phyloP scores from a whole-genome alignment of 2,888 invertebrate species.

The Apodemia hepburni region DNA sequence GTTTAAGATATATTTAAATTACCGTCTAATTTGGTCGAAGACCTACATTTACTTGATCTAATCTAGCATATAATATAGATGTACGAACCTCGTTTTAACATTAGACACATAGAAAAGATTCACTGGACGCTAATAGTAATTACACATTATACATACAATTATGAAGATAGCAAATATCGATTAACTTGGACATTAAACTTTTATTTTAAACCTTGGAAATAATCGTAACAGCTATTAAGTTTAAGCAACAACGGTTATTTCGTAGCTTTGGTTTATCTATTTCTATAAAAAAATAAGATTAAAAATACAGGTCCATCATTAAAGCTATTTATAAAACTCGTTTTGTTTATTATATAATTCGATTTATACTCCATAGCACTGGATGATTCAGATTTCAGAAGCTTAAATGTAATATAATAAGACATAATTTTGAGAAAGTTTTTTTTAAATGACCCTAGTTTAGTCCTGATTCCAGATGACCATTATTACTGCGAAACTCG shows the following conservation, averaged over 20 bases:
- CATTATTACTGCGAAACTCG: too few relatives aligned
- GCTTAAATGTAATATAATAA: too few relatives aligned
- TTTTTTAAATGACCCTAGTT: too few relatives aligned
- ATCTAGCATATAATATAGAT: constrained; percentile 51
- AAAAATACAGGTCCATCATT: too few relatives aligned
- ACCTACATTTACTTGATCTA: constrained; percentile 62
- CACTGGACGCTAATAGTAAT: constrained; percentile 54
- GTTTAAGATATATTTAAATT: constrained; percentile 58
- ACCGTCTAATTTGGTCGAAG: constrained; percentile 71
- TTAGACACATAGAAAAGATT: constrained; percentile 42
- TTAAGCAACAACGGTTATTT: background rate
- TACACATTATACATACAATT: constrained; percentile 41
- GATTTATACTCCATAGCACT: too few relatives aligned
- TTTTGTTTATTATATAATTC: too few relatives aligned
- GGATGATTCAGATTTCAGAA: too few relatives aligned
- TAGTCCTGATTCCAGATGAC: too few relatives aligned
- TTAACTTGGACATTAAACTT: constrained; percentile 64
- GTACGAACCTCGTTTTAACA: constrained; percentile 25
- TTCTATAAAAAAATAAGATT: too few relatives aligned
- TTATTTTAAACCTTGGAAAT: constrained; percentile 35
- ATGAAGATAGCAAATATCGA: constrained; percentile 59
- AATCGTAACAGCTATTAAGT: constrained; percentile 16
- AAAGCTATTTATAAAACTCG: too few relatives aligned
- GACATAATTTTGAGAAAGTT: too few relatives aligned
- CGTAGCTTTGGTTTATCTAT: background rate